Evolutionary conservation across 2,888 invertebrate species (phyloP).

Genomic region (Phyto melanocephala): DNA sequence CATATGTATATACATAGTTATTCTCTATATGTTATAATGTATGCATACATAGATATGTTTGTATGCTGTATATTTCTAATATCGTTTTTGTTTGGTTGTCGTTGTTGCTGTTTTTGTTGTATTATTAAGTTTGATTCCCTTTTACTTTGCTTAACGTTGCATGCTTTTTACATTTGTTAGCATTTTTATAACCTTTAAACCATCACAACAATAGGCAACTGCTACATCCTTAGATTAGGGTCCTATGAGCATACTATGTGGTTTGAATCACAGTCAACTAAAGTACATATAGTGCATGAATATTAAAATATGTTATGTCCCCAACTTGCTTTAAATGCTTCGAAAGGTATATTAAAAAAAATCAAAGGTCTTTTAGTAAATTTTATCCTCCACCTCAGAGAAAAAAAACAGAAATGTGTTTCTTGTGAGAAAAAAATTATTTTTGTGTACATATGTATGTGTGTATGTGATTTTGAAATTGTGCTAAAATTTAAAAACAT

Average conservation of each 20-base stretch:
- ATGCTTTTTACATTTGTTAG: conserved; percentile 57
- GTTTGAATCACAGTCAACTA: conserved; percentile 3
- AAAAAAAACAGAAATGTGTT: no score
- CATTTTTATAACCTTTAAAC: conserved; percentile 53
- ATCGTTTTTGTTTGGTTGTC: neutral
- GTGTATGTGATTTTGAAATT: no score
- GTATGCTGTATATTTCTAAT: conserved; percentile 19
- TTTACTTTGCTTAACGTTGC: conserved; percentile 63
- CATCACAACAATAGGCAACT: conserved; percentile 47
- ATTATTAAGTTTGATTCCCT: conserved; percentile 57
- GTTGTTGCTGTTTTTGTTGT: conserved; percentile 21
- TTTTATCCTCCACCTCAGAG: no score
- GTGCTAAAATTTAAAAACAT: no score
- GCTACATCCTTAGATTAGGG: neutral
- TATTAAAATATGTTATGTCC: neutral
- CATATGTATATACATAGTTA: neutral
- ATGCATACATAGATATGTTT: neutral
- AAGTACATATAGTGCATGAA: neutral
- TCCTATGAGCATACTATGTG: neutral
- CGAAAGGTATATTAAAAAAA: neutral
- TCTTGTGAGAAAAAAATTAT: no score
- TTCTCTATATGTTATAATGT: no score
- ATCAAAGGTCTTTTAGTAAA: neutral
- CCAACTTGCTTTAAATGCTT: neutral
- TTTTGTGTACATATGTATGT: no score